Evolutionary conservation across 1,140 invertebrate genomes (phyloP).

Genomic region (Rhopalosiphum maidis): DNA sequence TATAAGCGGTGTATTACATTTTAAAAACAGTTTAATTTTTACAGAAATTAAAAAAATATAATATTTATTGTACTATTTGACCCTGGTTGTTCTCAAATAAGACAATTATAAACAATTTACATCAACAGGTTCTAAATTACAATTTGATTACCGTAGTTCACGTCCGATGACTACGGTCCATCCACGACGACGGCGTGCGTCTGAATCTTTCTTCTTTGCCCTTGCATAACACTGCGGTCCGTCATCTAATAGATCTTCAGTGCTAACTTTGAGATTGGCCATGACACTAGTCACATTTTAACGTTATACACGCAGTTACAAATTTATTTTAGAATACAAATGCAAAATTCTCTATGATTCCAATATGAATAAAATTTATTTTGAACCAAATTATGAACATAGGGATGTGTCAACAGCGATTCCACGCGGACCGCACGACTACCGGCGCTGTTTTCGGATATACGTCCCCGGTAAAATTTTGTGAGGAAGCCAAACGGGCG

Average conservation of each 20-base stretch:
- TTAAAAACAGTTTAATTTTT: not conserved
- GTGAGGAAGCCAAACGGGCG: conserved; percentile 26
- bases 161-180: conserved; percentile 72
- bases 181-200: conserved; percentile 66
- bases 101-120: not conserved
- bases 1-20: not conserved
- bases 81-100: not conserved
- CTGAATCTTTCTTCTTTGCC: conserved; percentile 60
- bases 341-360: not conserved
- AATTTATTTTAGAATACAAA: not conserved
- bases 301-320: not conserved
- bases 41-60: not conserved
- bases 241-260: conserved; percentile 64
- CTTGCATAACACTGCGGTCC: conserved; percentile 58
- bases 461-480: not conserved
- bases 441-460: conserved; percentile 29
- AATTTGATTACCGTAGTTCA: conserved; percentile 67
- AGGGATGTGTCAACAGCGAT: not conserved
- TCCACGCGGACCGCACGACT: conserved; percentile 31
- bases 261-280: conserved; percentile 58
- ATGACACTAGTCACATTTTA: not conserved
- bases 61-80: not conserved
- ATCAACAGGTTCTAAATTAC: not conserved
- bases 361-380: not conserved
- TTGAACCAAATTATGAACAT: not conserved